Evolutionary conservation across 2,888 invertebrate species (phyloP).

Genomic region (Philereme vetulata): DNA sequence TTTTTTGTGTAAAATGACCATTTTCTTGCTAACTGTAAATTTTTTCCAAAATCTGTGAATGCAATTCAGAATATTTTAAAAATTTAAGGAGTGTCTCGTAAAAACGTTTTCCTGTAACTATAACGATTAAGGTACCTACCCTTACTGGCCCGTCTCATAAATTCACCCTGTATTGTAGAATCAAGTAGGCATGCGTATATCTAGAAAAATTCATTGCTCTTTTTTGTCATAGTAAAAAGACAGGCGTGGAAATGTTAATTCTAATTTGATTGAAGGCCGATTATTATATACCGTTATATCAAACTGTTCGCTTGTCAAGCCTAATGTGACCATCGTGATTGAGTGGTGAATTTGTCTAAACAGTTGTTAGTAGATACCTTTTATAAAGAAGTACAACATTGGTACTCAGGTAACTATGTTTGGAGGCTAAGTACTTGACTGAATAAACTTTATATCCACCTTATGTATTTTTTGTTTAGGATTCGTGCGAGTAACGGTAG

Average conservation of each 20-base stretch:
- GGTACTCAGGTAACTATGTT: background rate
- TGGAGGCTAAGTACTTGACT: background rate
- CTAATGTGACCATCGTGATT: constrained; percentile 8
- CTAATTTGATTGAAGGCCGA: background rate
- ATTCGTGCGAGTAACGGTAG: background rate
- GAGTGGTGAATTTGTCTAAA: constrained; percentile 9
- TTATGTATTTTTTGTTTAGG: background rate
- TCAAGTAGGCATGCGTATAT: no score
- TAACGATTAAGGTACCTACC: no score
- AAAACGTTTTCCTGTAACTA: no score
- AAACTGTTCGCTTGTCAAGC: constrained; percentile 2
- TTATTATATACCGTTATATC: constrained; percentile 1
- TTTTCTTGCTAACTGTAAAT: no score
- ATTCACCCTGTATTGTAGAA: no score
- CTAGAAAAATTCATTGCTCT: background rate
- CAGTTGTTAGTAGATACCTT: constrained; percentile 4
- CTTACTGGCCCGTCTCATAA: no score
- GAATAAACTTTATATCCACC: background rate
- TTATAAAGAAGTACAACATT: background rate
- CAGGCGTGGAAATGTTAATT: background rate
- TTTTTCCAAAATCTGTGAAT: no score
- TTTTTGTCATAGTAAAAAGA: background rate
- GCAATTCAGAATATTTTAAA: no score
- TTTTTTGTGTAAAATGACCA: no score
- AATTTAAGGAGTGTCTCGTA: no score